Evolutionary conservation across 2,797 vertebrate genomes (phyloP), one percentile per base, ranked within the genome.

Genomic region (Ciconia nigra): DNA sequence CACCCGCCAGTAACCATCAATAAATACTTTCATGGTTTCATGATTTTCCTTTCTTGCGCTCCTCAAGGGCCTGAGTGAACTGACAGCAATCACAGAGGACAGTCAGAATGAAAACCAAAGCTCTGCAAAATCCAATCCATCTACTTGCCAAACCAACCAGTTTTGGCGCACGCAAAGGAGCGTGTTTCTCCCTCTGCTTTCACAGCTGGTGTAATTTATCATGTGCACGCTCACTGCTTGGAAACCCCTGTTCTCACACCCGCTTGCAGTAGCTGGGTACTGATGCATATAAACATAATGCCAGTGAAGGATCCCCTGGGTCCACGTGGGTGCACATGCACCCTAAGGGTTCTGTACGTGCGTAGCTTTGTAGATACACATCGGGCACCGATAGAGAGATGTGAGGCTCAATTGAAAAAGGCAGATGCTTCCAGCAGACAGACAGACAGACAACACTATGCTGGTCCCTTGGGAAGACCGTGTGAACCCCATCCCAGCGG

Each of bases 221-320:
- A 13, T 1, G 2, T 1, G 2, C 13, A 26, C 37, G 2, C 46
- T 59, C n/a, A 6, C 25, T 1, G 6, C 39, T 31, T 15, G 7
- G 39, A 49, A 79, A n/a, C 47, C 19, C 1, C 65, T 44, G 8
- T 5, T 47, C 54, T 65, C 47, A 8, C 42, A 29, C 41, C 41
- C 3, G 0, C 47, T 31, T 10, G 47, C 41, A 41, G 31, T 18
- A 55, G 22, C 8, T 67, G 66, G 49, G 20, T 51, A 8, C 63
- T 19, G 18, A 33, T 37, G 35, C 9, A 9, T 2, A 13, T 1
- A 19, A 42, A 41, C 35, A 12, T 4, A 18, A 74, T 35, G 37
- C 11, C 37, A 9, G 15, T 13, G 37, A 31, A 55, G 35, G 57
- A 31, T 4, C 41, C 26, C 33, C 10, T 5, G 8, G 28, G 42